These are phyloP conservation scores for Seira musarum DNA, from an alignment of 2,888 invertebrate species.

Conservation along the genomic window DNA sequence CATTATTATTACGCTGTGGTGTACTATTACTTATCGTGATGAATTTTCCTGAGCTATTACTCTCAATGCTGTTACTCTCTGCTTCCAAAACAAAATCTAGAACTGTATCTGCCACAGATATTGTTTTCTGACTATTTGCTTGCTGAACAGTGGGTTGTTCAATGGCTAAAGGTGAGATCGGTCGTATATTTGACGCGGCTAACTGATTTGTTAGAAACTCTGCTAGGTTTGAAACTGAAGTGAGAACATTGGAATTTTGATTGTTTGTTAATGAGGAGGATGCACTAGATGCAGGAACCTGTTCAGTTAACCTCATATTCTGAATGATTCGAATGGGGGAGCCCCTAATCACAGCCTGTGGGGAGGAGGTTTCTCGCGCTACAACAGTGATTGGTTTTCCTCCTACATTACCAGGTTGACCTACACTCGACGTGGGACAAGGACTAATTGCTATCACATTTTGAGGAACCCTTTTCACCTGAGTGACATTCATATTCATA, in stretches of 20 bases:
- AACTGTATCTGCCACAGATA: constrained; percentile 31
- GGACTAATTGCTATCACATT: constrained; percentile 63
- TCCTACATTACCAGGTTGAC: constrained; percentile 24
- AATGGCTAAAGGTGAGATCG: constrained; percentile 66
- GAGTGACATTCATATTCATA: constrained; percentile 58
- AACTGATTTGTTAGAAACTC: constrained; percentile 69
- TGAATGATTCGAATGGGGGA: constrained; percentile 53
- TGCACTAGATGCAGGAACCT: background rate
- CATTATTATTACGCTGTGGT: constrained; percentile 26
- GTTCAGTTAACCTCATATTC: constrained; percentile 38
- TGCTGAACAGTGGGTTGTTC: constrained; percentile 26
- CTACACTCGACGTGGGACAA: background rate
- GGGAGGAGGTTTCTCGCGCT: constrained; percentile 36
- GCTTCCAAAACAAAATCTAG: constrained; percentile 50
- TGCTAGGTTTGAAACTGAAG: constrained; percentile 66
- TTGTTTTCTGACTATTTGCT: constrained; percentile 27
- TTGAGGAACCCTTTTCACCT: constrained; percentile 62
- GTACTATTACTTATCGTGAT: constrained; percentile 27
- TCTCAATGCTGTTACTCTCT: background rate
- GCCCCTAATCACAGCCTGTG: constrained; percentile 40
- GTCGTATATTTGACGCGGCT: constrained; percentile 69
- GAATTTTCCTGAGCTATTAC: constrained; percentile 14
- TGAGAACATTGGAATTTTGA: constrained; percentile 25
- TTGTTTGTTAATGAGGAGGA: too few relatives aligned
- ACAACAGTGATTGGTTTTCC: constrained; percentile 13